phyloP scores from a whole-genome alignment of 1,140 invertebrate species.

The Heliothis virescens region DNA sequence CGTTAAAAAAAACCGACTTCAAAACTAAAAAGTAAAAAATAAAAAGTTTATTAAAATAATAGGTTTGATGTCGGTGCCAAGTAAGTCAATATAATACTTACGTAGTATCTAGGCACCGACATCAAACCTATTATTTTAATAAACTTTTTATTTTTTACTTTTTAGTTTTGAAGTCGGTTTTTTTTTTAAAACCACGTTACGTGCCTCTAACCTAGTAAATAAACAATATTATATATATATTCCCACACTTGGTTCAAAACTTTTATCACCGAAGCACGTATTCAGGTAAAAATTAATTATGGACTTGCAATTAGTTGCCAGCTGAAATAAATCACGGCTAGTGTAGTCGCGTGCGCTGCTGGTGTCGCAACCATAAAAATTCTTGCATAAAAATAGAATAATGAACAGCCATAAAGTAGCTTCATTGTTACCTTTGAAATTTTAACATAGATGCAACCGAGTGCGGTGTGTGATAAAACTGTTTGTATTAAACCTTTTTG shows the following conservation, averaged over 20 bases:
- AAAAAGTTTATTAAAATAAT: no score
- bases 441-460: not conserved
- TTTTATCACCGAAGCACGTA: not conserved
- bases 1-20: no score
- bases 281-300: slow-evolving; percentile 17
- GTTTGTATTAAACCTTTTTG: not conserved
- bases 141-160: no score
- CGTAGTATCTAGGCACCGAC: no score
- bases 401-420: slow-evolving; percentile 2
- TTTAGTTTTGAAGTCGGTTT: no score
- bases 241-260: not conserved
- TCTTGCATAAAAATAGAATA: slow-evolving; percentile 28
- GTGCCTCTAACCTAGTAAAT: no score
- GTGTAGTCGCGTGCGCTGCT: not conserved
- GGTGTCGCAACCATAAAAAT: slow-evolving; percentile 21
- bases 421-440: slow-evolving; percentile 7
- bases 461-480: not conserved
- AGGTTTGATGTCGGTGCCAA: no score
- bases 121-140: no score
- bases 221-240: no score
- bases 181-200: no score
- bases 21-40: no score
- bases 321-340: slow-evolving; percentile 18
- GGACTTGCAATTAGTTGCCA: slow-evolving; percentile 1
- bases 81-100: no score